Evolutionary conservation across 2,113 vertebrate genomes (phyloP), one percentile per base, ranked within the genome.

Genomic region (Sorex fumeus): DNA sequence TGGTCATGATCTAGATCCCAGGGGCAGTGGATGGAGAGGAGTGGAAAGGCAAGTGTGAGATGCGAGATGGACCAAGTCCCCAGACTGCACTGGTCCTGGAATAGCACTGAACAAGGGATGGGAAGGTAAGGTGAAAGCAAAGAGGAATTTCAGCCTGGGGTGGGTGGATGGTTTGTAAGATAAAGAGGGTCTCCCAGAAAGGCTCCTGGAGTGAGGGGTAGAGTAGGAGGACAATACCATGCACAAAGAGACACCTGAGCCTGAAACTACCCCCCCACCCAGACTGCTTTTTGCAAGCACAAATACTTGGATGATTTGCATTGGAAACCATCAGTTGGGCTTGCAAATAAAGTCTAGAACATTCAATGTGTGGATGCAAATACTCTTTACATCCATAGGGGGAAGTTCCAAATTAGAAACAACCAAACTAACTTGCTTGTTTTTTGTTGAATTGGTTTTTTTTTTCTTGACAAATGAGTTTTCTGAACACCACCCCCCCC

Each of bases 221-320:
- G 13, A 28, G 19, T 79, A 72, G 15, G n/a, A 19, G 32, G 4
- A 9, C 2, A 1, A 18, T 81, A 16, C 40, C 32, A 60, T 69
- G 70, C 88, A 93, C 43, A 13, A 1, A 80, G 43, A 83, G n/a
- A n/a, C 12, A 36, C 27, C 60, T 78, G 11, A 21, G 67, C 30
- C 25, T 69, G 57, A 79, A 13, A 9, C 18, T 8, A 28, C 0
- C 0, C 60, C 12, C 3, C 23, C 28, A n/a, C 16, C 34, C 28
- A 71, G 32, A 53, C 30, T 7, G 21, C 18, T 66, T 67, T 95
- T 83, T 90, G 36, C 85, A 95, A 95, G 66, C 80, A 86, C 18
- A 94, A 94, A 62, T 43, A 47, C 36, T 43, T 66, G 79, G 45
- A 94, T 94, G 43, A 95, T 95, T 95, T 92, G 92, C 92, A 95